phyloP scores from a whole-genome alignment of 2,888 invertebrate genomes.

The Nephrotoma appendiculata region DNA sequence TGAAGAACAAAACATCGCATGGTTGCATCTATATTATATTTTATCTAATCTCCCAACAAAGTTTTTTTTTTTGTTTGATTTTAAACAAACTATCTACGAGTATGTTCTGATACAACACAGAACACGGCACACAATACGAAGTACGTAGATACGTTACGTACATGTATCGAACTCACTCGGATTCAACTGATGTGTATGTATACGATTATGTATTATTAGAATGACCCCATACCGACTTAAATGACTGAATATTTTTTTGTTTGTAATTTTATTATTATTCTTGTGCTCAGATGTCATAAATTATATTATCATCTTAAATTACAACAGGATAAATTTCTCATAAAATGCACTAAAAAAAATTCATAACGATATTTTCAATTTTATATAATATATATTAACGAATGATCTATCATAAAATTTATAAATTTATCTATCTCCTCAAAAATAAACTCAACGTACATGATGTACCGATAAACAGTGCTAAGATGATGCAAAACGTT shows the following conservation, averaged over 20 bases:
- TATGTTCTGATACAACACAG: not conserved
- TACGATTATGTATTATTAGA: not conserved
- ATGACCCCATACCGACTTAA: not conserved
- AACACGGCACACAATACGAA: not conserved
- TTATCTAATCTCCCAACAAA: not conserved
- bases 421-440: not conserved
- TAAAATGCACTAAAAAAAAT: not conserved
- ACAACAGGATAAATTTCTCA: not conserved
- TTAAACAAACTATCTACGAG: not conserved
- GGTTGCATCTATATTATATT: not conserved
- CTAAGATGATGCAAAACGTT: not conserved
- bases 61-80: not conserved
- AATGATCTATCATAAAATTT: not conserved
- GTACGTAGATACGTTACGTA: too few relatives aligned
- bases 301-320: not conserved
- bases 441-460: not conserved
- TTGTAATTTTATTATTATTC: not conserved
- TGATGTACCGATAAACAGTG: not conserved
- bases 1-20: not conserved
- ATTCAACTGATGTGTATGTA: too few relatives aligned
- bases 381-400: not conserved
- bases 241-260: not conserved
- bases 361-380: not conserved
- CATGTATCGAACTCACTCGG: too few relatives aligned
- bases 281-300: not conserved